phyloP scores from a whole-genome alignment of 2,888 invertebrate species.

The Ypsolopha sequella region DNA sequence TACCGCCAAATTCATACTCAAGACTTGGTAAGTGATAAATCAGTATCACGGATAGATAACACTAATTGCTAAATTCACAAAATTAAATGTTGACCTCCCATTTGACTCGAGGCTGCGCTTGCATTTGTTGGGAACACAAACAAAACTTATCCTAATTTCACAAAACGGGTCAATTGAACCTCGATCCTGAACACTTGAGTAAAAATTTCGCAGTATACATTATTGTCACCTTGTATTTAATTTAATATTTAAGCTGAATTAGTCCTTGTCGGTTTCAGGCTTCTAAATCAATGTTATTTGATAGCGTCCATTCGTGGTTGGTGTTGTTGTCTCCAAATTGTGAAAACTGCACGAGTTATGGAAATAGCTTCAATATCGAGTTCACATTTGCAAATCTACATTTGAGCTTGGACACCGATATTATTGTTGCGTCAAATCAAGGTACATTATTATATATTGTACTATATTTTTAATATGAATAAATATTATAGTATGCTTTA shows the following conservation, averaged over 20 bases:
- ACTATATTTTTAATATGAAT: not conserved
- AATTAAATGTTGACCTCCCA: too few species aligned
- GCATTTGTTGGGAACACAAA: too few species aligned
- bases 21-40: too few species aligned
- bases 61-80: too few species aligned
- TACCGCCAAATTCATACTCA: too few species aligned
- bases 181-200: too few species aligned
- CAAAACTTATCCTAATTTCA: too few species aligned
- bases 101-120: too few species aligned
- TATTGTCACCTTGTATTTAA: too few species aligned
- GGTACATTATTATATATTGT: slow-evolving; percentile 18
- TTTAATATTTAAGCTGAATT: not conserved
- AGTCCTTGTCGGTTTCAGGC: slow-evolving; percentile 22
- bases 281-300: slow-evolving; percentile 30
- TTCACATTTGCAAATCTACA: slow-evolving; percentile 26
- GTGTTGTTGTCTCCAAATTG: slow-evolving; percentile 10
- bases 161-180: too few species aligned
- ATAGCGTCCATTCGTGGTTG: slow-evolving; percentile 38
- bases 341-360: slow-evolving; percentile 6
- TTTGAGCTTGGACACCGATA: slow-evolving; percentile 43
- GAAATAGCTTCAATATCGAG: slow-evolving; percentile 12
- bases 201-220: too few species aligned
- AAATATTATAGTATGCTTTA: not conserved
- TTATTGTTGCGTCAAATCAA: slow-evolving; percentile 21
- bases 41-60: too few species aligned